Percentiles rank a stretch among this genome's conserved stretches.
Conservation (phyloP, 2,113 vertebrate genomes). For the Sceloporus tristichus region DNA sequence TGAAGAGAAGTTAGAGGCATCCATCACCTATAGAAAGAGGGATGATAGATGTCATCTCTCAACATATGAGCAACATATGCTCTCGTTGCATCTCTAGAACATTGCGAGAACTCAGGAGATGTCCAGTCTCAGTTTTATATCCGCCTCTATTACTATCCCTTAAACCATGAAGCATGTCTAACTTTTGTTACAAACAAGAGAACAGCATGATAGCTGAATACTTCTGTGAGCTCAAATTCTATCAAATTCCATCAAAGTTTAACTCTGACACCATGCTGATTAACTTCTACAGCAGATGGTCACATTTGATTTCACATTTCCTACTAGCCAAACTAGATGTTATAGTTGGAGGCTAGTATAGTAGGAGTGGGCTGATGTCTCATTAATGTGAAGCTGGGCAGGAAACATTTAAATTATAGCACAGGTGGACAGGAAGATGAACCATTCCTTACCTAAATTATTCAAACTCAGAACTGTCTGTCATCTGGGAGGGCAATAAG, state of each 20-base stretch:
- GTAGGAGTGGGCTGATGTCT: neutral
- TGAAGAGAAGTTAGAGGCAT: neutral
- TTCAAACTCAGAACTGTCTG: neutral
- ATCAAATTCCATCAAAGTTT: neutral
- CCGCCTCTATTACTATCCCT: neutral
- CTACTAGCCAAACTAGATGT: neutral
- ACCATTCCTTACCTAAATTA: neutral
- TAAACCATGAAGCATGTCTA: conserved; percentile 21
- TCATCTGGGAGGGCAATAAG: too few relatives aligned
- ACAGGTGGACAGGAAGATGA: neutral
- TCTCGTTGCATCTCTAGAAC: neutral
- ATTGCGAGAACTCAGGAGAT: neutral
- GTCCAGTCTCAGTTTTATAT: conserved; percentile 12
- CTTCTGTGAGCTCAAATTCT: neutral
- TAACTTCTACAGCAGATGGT: neutral
- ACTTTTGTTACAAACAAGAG: conserved; percentile 7
- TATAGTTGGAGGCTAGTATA: neutral
- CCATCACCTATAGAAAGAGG: neutral
- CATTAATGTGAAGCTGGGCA: neutral
- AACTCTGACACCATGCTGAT: neutral
- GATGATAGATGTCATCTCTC: neutral
- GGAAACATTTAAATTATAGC: neutral
- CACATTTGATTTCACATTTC: neutral
- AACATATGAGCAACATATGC: neutral
- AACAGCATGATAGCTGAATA: neutral